A percentile compares a stretch with the other conserved stretches of the same genome.
Evolutionary conservation across 2,113 vertebrate species (phyloP).

Genomic region (Lanius collurio): DNA sequence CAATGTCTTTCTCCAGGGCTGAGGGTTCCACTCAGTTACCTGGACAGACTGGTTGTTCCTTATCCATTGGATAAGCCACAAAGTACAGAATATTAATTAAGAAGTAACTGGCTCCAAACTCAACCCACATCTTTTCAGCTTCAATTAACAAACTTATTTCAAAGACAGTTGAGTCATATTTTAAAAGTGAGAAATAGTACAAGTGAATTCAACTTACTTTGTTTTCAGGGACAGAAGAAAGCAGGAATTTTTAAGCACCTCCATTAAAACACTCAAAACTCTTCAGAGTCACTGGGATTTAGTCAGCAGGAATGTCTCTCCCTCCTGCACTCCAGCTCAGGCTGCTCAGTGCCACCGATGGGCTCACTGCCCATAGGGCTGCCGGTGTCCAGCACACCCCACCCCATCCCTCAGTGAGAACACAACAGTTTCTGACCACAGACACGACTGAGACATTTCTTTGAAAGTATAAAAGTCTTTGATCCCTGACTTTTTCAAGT

Average conservation of each 20-base stretch:
- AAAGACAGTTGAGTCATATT: not conserved
- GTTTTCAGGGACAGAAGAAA: not conserved
- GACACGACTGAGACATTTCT: not conserved
- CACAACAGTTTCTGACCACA: not conserved
- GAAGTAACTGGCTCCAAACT: not conserved
- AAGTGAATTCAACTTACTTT: not conserved
- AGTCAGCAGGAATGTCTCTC: not conserved
- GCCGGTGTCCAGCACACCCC: rapidly evolving
- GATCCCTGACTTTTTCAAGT: not conserved
- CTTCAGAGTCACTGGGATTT: not conserved
- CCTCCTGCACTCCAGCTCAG: not conserved
- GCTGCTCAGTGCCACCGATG: not conserved
- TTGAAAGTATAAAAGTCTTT: not conserved
- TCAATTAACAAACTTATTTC: not conserved
- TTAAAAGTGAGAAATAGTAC: not conserved
- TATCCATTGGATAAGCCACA: not conserved
- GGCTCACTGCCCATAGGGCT: not conserved
- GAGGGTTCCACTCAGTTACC: not conserved
- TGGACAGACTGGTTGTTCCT: not conserved
- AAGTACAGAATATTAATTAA: not conserved
- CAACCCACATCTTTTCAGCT: not conserved
- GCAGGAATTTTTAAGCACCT: not conserved
- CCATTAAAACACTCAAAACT: not conserved
- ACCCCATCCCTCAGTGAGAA: not conserved
- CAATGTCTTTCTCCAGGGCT: not conserved